phyloP scores from a whole-genome alignment of 2,113 vertebrate species.

The Gymnogyps californianus region DNA sequence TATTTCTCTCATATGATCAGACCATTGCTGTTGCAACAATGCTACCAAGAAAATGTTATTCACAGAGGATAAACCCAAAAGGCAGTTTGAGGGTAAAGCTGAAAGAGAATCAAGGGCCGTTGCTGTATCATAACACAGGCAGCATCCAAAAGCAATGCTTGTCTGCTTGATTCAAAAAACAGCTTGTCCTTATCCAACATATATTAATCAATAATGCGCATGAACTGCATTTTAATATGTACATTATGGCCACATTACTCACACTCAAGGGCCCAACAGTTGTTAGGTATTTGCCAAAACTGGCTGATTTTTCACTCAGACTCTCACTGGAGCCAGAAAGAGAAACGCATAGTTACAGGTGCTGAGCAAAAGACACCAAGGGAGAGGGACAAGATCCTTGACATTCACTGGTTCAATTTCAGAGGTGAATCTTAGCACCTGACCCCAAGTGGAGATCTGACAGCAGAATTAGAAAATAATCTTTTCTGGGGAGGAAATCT shows the following conservation, averaged over 20 bases:
- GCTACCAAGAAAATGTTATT: not conserved
- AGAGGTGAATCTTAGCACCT: not conserved
- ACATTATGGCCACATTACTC: not conserved
- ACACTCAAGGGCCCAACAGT: not conserved
- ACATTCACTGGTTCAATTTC: not conserved
- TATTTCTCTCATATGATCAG: not conserved
- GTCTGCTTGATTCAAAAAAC: not conserved
- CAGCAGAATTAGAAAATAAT: not conserved
- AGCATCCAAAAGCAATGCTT: rapidly evolving
- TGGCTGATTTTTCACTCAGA: not conserved
- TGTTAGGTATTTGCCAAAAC: not conserved
- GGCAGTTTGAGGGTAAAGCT: not conserved
- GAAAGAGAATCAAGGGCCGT: not conserved
- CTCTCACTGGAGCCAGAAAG: not conserved
- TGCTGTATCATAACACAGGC: rapidly evolving
- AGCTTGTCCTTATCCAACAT: not conserved
- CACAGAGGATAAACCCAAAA: not conserved
- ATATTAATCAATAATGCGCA: not conserved
- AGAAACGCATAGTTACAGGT: not conserved
- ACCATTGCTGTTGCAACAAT: not conserved
- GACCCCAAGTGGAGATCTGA: not conserved
- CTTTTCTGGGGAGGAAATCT: not conserved
- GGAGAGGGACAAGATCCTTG: not conserved
- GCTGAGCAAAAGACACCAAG: not conserved
- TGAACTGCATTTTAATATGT: not conserved